A percentile compares a stretch with the other conserved stretches of the same genome.
Conservation (phyloP, 2,113 vertebrate species). For the Argyrosomus japonicus region DNA sequence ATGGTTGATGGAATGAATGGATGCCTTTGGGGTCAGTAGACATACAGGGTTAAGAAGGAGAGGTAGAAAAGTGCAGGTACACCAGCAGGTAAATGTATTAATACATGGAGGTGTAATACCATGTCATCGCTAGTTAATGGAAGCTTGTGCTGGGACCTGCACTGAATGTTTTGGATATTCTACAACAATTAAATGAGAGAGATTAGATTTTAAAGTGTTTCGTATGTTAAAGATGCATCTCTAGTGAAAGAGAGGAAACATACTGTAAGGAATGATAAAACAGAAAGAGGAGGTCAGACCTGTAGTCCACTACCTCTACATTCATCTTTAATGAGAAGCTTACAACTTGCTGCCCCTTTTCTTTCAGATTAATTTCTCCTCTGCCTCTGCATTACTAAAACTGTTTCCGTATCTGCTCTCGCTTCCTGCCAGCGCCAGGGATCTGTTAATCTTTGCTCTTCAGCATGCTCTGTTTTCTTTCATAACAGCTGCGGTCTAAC, state of each 20-base stretch:
- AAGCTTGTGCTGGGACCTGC: neutral
- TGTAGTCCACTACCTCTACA: neutral
- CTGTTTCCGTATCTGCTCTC: slow-evolving; percentile 56
- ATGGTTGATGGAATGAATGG: neutral
- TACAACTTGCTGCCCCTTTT: slow-evolving; percentile 56
- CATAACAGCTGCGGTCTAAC: slow-evolving; percentile 62
- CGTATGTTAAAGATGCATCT: neutral
- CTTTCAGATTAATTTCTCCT: slow-evolving; percentile 65
- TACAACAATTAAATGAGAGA: neutral
- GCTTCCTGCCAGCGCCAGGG: slow-evolving; percentile 60
- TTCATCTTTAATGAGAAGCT: slow-evolving; percentile 6
- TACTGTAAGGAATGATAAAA: neutral
- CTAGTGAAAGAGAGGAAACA: neutral
- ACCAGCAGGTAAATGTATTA: neutral
- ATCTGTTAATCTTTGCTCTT: slow-evolving; percentile 49
- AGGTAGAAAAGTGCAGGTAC: neutral
- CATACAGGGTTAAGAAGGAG: neutral
- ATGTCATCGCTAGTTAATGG: neutral
- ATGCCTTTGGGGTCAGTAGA: neutral
- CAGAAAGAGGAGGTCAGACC: neutral
- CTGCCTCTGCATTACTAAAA: slow-evolving; percentile 71
- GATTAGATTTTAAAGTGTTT: neutral
- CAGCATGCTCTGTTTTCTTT: slow-evolving; percentile 72
- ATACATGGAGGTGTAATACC: neutral
- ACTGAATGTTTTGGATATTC: neutral